phyloP scores from a whole-genome alignment of 2,888 invertebrate species.

The Ormyrus pomaceus region DNA sequence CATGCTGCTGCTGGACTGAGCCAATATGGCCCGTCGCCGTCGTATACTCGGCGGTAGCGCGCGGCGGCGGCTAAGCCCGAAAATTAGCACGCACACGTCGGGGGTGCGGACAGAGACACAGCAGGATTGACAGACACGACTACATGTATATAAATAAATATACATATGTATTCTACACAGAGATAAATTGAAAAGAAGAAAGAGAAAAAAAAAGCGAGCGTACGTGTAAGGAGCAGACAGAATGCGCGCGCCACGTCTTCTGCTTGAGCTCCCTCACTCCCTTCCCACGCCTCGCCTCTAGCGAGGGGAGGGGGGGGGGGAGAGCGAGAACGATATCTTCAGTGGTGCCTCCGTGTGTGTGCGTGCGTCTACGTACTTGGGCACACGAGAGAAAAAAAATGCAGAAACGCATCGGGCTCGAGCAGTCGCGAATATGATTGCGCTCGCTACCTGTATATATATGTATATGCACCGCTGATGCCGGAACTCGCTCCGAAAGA shows the following conservation, averaged over 20 bases:
- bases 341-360: constrained; percentile 8
- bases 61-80: no score
- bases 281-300: constrained; percentile 1
- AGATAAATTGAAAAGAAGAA: background rate
- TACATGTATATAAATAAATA: no score
- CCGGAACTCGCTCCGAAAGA: no score
- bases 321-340: constrained; percentile 31
- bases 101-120: no score
- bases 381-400: background rate
- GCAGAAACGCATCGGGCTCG: no score
- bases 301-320: background rate
- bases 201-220: constrained; percentile 1
- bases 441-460: background rate
- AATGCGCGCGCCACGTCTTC: background rate
- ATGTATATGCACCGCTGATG: background rate
- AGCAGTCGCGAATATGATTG: no score
- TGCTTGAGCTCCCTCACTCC: background rate
- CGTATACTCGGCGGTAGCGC: background rate
- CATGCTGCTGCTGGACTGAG: constrained; percentile 69
- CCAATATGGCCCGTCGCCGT: constrained; percentile 58
- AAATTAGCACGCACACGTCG: no score
- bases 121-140: no score
- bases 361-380: background rate
- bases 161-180: no score
- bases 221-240: background rate